phyloP scores from a whole-genome alignment of 2,888 invertebrate genomes.

The Melinaea marsaeus region DNA sequence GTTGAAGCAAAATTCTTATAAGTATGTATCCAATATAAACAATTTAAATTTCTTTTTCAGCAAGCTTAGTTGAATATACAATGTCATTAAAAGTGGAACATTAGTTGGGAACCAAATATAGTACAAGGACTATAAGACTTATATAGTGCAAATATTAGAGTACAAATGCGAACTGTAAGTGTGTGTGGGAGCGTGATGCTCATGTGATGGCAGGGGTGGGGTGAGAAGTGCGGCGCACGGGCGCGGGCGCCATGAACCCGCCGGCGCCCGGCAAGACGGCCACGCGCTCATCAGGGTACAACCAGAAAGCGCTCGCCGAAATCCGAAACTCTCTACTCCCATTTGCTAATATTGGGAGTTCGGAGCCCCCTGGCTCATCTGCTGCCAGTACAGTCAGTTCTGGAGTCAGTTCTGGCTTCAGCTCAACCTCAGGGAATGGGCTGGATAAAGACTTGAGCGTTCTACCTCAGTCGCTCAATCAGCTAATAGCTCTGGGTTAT shows the following conservation, averaged over 20 bases:
- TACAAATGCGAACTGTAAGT: constrained; percentile 47
- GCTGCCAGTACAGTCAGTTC: constrained; percentile 85
- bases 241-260: constrained; percentile 80
- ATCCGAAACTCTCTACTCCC: constrained; percentile 90
- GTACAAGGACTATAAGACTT: constrained; percentile 19
- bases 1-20: neutral
- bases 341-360: constrained; percentile 82
- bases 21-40: too few species aligned
- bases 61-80: constrained; percentile 17
- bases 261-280: constrained; percentile 80
- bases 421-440: constrained; percentile 77
- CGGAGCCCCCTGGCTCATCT: constrained; percentile 83
- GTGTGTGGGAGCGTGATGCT: constrained; percentile 55
- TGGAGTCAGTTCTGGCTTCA: constrained; percentile 78
- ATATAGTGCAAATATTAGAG: constrained; percentile 27
- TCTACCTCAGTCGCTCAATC: constrained; percentile 81
- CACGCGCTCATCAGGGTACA: constrained; percentile 87
- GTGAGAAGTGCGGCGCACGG: constrained; percentile 76
- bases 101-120: constrained; percentile 21
- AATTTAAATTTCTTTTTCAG: constrained; percentile 22
- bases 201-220: constrained; percentile 75
- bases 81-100: constrained; percentile 28
- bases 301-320: constrained; percentile 91
- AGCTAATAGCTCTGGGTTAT: constrained; percentile 84
- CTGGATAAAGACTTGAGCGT: constrained; percentile 81